phyloP scores from a whole-genome alignment of 2,113 vertebrate genomes.

The Asarcornis scutulata region DNA sequence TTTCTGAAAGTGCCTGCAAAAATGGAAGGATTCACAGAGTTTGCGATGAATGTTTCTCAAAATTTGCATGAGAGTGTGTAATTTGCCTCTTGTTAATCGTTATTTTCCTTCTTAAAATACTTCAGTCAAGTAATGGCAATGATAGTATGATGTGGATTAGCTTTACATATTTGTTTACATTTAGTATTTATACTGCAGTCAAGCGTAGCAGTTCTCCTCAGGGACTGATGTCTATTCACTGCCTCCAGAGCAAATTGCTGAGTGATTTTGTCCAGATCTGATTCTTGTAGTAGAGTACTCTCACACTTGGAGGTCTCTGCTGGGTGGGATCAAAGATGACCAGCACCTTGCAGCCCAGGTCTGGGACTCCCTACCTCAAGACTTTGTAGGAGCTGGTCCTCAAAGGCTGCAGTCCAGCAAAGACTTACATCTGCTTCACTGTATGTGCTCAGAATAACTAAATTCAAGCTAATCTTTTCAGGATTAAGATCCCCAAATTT shows the following conservation, averaged over 20 bases:
- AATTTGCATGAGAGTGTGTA: conserved; percentile 42
- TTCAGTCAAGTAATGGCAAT: not conserved
- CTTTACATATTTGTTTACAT: conserved; percentile 60
- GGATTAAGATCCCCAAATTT: conserved; percentile 38
- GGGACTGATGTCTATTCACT: conserved; percentile 23
- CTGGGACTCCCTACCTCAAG: not conserved
- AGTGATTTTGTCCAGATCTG: not conserved
- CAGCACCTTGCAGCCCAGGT: not conserved
- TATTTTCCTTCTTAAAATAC: conserved; percentile 62
- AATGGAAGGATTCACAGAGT: not conserved
- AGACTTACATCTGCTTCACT: not conserved
- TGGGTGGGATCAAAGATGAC: not conserved
- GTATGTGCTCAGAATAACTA: not conserved
- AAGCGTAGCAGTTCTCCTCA: conserved; percentile 26
- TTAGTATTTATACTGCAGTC: conserved; percentile 57
- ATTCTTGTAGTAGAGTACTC: not conserved
- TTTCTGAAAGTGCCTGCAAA: conserved; percentile 23
- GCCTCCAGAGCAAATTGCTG: not conserved
- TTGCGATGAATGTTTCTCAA: conserved; percentile 24
- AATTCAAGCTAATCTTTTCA: conserved; percentile 1
- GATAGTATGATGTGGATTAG: conserved; percentile 26
- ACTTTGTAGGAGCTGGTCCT: not conserved
- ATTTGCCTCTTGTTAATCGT: conserved; percentile 46
- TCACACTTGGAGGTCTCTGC: not conserved
- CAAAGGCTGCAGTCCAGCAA: not conserved